Evolutionary conservation across 2,797 vertebrate genomes (phyloP).

Genomic region (Loris lydekkerianus): DNA sequence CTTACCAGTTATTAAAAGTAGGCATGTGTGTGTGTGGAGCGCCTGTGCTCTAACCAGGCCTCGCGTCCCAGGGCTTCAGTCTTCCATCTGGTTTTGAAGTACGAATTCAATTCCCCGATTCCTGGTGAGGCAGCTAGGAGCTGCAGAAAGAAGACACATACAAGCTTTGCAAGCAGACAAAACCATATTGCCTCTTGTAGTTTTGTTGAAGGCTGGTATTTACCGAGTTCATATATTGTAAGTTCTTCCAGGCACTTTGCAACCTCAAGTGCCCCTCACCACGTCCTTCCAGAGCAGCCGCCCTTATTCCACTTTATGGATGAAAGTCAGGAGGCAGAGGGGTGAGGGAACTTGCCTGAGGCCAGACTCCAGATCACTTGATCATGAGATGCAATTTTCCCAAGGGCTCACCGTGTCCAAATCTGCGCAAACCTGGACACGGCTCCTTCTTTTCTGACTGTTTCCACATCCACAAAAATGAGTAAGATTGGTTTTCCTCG

Average conservation of each 20-base stretch:
- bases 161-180: conserved; percentile 13
- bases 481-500: neutral
- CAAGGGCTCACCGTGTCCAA: neutral
- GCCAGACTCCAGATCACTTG: neutral
- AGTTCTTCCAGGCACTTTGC: conserved; percentile 7
- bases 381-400: neutral
- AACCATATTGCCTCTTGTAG: neutral
- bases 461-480: neutral
- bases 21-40: neutral
- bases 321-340: neutral
- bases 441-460: neutral
- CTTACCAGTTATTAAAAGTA: conserved; percentile 81
- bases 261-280: neutral
- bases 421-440: neutral
- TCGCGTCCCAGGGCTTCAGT: neutral
- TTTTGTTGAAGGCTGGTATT: conserved; percentile 55
- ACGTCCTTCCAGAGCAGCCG: neutral
- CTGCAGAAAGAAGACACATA: neutral
- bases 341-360: neutral
- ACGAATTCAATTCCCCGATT: conserved; percentile 37
- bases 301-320: conserved; percentile 18
- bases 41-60: conserved; percentile 47
- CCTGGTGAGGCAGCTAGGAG: neutral
- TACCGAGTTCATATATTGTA: conserved; percentile 12
- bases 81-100: conserved; percentile 37